Conservation (phyloP, 2,888 invertebrate genomes). For the Conops quadrifasciatus region DNA sequence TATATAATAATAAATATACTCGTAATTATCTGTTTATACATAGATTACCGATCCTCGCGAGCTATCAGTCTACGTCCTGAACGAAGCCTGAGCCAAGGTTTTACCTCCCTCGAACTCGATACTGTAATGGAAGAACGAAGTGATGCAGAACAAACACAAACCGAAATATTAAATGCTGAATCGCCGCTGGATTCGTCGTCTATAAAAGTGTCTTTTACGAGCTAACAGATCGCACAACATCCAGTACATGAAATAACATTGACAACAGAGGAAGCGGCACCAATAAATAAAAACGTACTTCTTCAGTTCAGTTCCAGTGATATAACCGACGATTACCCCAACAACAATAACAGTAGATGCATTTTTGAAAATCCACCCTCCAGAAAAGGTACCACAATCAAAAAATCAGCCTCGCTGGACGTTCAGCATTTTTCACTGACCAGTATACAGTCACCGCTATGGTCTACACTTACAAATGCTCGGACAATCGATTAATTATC, state of each 20-base stretch:
- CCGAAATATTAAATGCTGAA: constrained; percentile 63
- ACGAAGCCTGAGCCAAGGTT: constrained; percentile 76
- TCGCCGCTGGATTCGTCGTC: constrained; percentile 62
- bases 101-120: constrained; percentile 81
- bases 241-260: constrained; percentile 24
- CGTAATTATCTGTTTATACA: constrained; percentile 16
- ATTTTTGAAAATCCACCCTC: background rate
- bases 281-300: constrained; percentile 39
- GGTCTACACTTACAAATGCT: constrained; percentile 82
- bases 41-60: constrained; percentile 69
- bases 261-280: constrained; percentile 23
- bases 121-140: constrained; percentile 88
- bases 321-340: constrained; percentile 6
- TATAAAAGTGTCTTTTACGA: constrained; percentile 58
- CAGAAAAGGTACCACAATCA: constrained; percentile 42
- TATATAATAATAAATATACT: no score
- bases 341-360: background rate
- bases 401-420: constrained; percentile 57
- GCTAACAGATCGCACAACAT: constrained; percentile 56
- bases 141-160: constrained; percentile 77
- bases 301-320: constrained; percentile 36
- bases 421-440: constrained; percentile 58
- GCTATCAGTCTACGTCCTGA: constrained; percentile 72
- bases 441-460: constrained; percentile 78
- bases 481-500: constrained; percentile 68